phyloP scores from a whole-genome alignment of 2,888 invertebrate genomes.

The Clostera curtula region DNA sequence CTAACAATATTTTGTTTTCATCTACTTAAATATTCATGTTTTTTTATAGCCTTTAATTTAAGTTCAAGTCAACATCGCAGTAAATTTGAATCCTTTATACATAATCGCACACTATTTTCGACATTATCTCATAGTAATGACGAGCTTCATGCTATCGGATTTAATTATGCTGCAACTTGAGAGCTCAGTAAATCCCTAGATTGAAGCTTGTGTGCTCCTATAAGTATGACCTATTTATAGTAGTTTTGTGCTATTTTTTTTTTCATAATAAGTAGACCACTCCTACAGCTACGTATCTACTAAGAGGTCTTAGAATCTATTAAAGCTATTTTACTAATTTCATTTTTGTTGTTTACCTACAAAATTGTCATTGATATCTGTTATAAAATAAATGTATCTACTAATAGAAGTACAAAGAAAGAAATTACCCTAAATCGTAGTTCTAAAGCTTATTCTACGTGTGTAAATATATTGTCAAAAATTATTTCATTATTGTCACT shows the following conservation, averaged over 20 bases:
- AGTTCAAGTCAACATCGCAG: constrained; percentile 17
- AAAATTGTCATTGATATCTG: too few relatives aligned
- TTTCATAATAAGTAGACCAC: constrained; percentile 22
- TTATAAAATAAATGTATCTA: too few relatives aligned
- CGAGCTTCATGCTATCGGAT: constrained; percentile 37
- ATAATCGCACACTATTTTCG: constrained; percentile 37
- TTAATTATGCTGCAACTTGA: too few relatives aligned
- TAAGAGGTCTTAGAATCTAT: constrained; percentile 46
- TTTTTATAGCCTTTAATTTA: neutral
- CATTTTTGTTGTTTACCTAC: too few relatives aligned
- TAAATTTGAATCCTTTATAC: constrained; percentile 13
- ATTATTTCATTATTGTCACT: constrained; percentile 23
- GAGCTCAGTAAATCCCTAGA: too few relatives aligned
- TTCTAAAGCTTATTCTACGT: constrained; percentile 23
- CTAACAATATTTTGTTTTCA: too few relatives aligned
- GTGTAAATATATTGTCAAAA: constrained; percentile 39
- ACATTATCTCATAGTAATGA: too few relatives aligned
- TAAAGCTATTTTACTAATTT: constrained; percentile 69
- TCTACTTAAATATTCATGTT: neutral
- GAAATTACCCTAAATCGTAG: constrained; percentile 16
- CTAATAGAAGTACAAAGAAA: constrained; percentile 16
- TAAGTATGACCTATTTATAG: too few relatives aligned
- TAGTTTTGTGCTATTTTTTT: constrained; percentile 12
- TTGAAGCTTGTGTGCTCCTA: too few relatives aligned
- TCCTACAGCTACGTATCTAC: constrained; percentile 24